phyloP scores from a whole-genome alignment of 2,113 vertebrate species.

The Psilopogon haemacephalus region DNA sequence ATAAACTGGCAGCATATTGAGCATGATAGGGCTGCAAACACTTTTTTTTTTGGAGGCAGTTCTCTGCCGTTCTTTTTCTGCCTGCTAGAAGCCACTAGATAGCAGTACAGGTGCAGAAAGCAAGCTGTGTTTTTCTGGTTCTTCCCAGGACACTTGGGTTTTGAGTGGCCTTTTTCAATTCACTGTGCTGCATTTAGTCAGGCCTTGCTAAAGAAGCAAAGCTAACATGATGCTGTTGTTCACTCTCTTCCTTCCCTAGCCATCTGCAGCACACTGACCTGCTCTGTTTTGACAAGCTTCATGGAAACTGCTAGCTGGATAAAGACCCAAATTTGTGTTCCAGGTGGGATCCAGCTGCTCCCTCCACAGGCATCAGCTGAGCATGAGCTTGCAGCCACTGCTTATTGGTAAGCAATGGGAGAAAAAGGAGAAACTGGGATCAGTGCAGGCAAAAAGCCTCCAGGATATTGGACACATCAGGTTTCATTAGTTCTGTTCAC shows the following conservation, averaged over 20 bases:
- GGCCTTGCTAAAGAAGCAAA: not conserved
- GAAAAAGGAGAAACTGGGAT: not conserved
- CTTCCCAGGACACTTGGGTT: not conserved
- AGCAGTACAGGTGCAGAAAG: conserved; percentile 1
- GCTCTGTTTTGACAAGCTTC: not conserved
- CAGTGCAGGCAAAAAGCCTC: not conserved
- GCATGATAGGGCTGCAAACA: not conserved
- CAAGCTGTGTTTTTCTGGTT: not conserved
- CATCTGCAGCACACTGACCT: not conserved
- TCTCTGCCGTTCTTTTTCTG: not conserved
- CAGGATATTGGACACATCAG: not conserved
- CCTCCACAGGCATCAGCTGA: not conserved
- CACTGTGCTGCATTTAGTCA: not conserved
- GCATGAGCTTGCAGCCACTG: not conserved
- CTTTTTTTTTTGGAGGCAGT: not conserved
- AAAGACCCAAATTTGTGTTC: not conserved
- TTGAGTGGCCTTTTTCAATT: not conserved
- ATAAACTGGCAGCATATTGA: not conserved
- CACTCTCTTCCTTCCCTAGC: not conserved
- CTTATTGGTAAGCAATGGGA: not conserved
- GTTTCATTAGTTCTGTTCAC: not conserved
- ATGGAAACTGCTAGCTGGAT: not conserved
- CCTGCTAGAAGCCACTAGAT: not conserved
- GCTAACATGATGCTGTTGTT: not conserved
- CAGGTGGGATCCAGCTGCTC: not conserved